A percentile compares a stretch with the other conserved stretches of the same genome.
Evolutionary conservation across 2,888 invertebrate species (phyloP).

Genomic region (Prenolepis imparis): DNA sequence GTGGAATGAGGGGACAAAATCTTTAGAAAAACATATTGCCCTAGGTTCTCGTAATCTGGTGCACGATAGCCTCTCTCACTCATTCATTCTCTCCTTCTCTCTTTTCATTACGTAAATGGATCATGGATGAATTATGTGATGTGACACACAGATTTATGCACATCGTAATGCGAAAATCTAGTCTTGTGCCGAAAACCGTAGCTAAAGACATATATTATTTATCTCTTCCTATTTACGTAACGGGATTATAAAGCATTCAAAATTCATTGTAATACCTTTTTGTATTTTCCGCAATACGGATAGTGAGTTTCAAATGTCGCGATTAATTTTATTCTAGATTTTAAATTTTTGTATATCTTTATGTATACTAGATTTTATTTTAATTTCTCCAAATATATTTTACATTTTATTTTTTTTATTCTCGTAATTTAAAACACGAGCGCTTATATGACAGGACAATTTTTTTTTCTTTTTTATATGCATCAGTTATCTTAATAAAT

Average conservation of each 20-base stretch:
- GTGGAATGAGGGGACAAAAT: slow-evolving; percentile 69
- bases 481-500: slow-evolving; percentile 3
- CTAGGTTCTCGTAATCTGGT: slow-evolving; percentile 72
- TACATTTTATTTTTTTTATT: slow-evolving; percentile 1
- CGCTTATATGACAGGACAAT: background rate
- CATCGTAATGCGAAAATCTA: background rate
- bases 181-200: background rate
- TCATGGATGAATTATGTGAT: slow-evolving; percentile 2
- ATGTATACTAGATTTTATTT: background rate
- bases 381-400: background rate
- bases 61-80: slow-evolving; percentile 42
- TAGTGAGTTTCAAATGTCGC: background rate
- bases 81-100: slow-evolving; percentile 2
- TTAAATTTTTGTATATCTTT: background rate
- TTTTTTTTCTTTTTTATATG: background rate
- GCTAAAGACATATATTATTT: background rate
- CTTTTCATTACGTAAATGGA: slow-evolving; percentile 16
- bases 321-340: background rate
- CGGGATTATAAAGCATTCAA: background rate
- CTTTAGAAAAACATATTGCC: slow-evolving; percentile 79
- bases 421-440: background rate
- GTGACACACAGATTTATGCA: background rate
- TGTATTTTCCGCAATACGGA: background rate
- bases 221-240: background rate
- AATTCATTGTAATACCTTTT: background rate